Conservation (phyloP, 2,113 vertebrate species). For the Alaudala cheleensis region DNA sequence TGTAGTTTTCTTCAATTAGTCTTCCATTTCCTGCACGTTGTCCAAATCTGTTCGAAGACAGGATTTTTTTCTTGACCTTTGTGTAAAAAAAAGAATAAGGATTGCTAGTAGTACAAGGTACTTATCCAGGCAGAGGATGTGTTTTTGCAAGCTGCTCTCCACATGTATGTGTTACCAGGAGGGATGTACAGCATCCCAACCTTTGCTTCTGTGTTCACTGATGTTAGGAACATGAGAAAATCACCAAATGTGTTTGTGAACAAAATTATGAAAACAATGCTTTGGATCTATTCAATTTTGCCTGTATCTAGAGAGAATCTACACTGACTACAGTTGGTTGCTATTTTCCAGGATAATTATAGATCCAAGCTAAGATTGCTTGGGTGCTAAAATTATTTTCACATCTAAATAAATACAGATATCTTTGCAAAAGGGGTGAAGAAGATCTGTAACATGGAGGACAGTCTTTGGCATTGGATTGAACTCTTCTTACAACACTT, state of each 20-base stretch:
- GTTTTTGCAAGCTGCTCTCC: neutral
- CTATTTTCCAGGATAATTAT: neutral
- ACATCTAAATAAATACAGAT: neutral
- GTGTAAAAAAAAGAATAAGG: neutral
- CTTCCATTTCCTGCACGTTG: neutral
- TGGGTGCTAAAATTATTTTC: neutral
- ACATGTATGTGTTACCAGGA: neutral
- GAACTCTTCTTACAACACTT: neutral
- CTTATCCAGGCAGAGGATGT: neutral
- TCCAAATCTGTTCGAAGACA: neutral
- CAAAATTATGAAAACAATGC: neutral
- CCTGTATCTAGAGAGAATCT: neutral
- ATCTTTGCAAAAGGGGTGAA: neutral
- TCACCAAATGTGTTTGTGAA: neutral
- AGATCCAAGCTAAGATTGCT: neutral
- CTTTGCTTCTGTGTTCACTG: neutral
- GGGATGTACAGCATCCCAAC: neutral
- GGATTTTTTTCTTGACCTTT: neutral
- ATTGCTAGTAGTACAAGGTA: neutral
- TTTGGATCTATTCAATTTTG: neutral
- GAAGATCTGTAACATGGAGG: neutral
- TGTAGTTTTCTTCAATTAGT: neutral
- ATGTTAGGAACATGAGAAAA: neutral
- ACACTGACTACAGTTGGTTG: neutral
- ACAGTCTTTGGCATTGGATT: neutral